A percentile compares a stretch with the other conserved stretches of the same genome.
Evolutionary conservation across 2,113 vertebrate species (phyloP).

Genomic region (Catharus bicknelli): DNA sequence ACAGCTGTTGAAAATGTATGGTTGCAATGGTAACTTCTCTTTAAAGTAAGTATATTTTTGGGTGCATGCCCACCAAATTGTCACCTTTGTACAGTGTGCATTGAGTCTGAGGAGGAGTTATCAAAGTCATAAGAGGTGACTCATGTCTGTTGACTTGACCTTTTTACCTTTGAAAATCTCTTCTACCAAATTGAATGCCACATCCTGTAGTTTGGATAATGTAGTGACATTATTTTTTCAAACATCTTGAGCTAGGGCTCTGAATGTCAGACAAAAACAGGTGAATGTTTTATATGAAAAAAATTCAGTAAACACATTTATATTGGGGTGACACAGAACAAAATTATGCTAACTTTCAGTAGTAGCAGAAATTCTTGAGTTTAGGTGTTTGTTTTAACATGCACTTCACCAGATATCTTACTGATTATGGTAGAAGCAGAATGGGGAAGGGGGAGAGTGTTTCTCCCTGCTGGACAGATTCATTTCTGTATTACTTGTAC

Average conservation of each 20-base stretch:
- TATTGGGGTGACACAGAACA: not conserved
- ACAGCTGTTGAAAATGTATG: not conserved
- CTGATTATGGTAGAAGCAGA: not conserved
- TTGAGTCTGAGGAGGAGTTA: slow-evolving; percentile 1
- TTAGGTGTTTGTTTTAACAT: not conserved
- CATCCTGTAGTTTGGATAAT: not conserved
- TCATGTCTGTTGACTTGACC: not conserved
- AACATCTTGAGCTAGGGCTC: not conserved
- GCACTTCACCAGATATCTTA: not conserved
- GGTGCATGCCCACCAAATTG: not conserved
- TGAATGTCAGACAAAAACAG: not conserved
- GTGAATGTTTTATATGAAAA: not conserved
- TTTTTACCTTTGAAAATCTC: slow-evolving; percentile 33
- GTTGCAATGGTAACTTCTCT: not conserved
- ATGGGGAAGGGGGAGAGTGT: not conserved
- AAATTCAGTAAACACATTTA: not conserved
- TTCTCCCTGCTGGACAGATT: not conserved
- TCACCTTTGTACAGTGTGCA: not conserved
- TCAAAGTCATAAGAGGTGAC: not conserved
- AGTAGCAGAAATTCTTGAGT: not conserved
- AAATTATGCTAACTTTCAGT: not conserved
- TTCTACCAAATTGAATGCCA: not conserved
- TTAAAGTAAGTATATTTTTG: not conserved
- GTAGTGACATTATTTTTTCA: not conserved
- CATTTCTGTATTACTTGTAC: not conserved